Conservation (phyloP, 2,797 vertebrate species). For the Microctenopoma steveboyesi region DNA sequence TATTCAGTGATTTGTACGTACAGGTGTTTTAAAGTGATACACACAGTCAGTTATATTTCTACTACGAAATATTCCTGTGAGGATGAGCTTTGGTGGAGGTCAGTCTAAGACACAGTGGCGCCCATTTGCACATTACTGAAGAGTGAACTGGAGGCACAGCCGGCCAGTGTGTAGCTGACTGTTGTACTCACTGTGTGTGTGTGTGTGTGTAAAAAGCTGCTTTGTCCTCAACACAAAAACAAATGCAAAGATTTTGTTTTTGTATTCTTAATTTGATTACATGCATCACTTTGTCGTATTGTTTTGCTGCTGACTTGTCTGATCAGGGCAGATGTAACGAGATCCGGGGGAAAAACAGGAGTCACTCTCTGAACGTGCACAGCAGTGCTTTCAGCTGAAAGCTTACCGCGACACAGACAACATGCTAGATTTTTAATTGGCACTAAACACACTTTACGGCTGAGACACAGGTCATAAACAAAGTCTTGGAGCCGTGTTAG, state of each 20-base stretch:
- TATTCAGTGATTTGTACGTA: not conserved
- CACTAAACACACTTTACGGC: too few species aligned
- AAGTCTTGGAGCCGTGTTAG: too few species aligned
- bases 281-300: slow-evolving; percentile 5
- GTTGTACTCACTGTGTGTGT: slow-evolving; percentile 2
- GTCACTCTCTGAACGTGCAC: not conserved
- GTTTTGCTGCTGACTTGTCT: not conserved
- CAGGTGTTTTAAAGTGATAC: not conserved
- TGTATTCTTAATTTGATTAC: slow-evolving; percentile 22
- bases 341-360: not conserved
- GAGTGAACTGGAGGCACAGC: slow-evolving; percentile 26
- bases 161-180: slow-evolving; percentile 24
- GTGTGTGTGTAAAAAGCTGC: slow-evolving; percentile 52
- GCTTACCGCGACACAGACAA: too few species aligned
- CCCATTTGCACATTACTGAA: slow-evolving; percentile 10
- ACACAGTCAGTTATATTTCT: not conserved
- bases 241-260: slow-evolving; percentile 38
- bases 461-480: too few species aligned
- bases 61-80: not conserved
- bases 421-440: too few species aligned
- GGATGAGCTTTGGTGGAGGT: not conserved
- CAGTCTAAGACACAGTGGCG: not conserved
- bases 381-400: too few species aligned
- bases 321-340: slow-evolving; percentile 6
- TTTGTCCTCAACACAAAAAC: slow-evolving; percentile 47